A percentile compares a stretch with the other conserved stretches of the same genome.
Evolutionary conservation across 1,140 invertebrate genomes (phyloP).

Genomic region (Spodoptera litura): DNA sequence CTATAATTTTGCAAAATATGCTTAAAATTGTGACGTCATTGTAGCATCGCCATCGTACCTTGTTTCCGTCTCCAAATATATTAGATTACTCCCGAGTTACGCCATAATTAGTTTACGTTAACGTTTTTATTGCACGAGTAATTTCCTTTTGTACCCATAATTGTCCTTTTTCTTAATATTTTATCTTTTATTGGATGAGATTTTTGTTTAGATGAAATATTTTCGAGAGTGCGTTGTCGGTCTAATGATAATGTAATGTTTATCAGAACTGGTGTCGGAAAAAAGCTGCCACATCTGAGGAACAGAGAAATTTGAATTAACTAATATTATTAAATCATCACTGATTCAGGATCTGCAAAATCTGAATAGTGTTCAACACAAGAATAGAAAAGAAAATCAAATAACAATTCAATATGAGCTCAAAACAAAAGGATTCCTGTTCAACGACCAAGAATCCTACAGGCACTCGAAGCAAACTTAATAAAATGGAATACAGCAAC

Average conservation of each 20-base stretch:
- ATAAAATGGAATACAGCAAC: neutral
- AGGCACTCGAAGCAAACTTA: neutral
- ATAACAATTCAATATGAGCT: no score
- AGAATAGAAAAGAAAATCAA: no score
- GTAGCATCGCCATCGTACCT: conserved; percentile 21
- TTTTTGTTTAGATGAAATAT: conserved; percentile 14
- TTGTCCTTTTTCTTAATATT: conserved; percentile 7
- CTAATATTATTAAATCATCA: no score
- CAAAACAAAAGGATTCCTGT: no score
- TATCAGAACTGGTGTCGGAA: neutral
- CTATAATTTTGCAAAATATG: no score
- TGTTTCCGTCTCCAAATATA: conserved; percentile 17
- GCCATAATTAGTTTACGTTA: conserved; percentile 45
- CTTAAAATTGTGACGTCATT: neutral
- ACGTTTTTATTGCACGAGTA: conserved; percentile 42
- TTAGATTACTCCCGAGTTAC: conserved; percentile 38
- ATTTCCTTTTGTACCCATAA: conserved; percentile 13
- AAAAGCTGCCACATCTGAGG: neutral
- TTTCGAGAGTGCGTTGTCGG: neutral
- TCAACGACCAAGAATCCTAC: no score
- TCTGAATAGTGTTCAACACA: no score
- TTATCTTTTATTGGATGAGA: conserved; percentile 14
- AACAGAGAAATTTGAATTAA: no score
- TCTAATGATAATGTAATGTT: neutral
- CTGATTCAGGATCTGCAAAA: no score